Percentiles rank a stretch among this genome's conserved stretches.
These are phyloP conservation scores for Panthera uncia DNA, from an alignment of 2,113 vertebrate genomes.

Conservation along the genomic window DNA sequence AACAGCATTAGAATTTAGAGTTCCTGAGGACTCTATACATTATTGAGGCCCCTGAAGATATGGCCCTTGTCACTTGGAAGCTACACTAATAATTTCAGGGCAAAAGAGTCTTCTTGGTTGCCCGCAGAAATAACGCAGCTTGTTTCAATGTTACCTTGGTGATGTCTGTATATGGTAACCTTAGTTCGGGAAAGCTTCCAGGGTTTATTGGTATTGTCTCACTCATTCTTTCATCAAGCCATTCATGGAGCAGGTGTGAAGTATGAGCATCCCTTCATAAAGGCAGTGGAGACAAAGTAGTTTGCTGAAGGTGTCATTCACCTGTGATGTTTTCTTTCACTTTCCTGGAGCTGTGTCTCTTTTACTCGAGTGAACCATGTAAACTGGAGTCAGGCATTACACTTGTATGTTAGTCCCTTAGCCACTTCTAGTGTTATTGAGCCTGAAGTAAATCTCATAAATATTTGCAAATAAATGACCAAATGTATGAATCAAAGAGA, in stretches of 20 bases:
- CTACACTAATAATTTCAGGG: background rate
- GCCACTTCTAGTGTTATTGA: background rate
- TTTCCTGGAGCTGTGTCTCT: background rate
- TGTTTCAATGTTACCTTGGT: background rate
- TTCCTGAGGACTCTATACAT: background rate
- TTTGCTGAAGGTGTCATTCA: background rate
- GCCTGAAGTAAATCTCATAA: background rate
- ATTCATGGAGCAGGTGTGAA: background rate
- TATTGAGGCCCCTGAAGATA: background rate
- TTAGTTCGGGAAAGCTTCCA: background rate
- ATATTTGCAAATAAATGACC: background rate
- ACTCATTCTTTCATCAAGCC: slow-evolving; percentile 11
- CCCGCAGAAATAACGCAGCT: background rate
- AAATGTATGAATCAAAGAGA: background rate
- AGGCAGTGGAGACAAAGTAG: background rate
- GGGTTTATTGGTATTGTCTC: background rate
- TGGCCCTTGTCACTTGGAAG: background rate
- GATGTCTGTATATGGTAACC: background rate
- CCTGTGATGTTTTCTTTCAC: background rate
- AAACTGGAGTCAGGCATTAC: background rate
- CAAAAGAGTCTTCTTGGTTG: background rate
- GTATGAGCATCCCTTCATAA: background rate
- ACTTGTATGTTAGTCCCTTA: background rate
- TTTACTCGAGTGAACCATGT: background rate
- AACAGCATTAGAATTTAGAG: background rate